phyloP scores from a whole-genome alignment of 2,113 vertebrate species.

The Sterrhoptilus dennistouni region DNA sequence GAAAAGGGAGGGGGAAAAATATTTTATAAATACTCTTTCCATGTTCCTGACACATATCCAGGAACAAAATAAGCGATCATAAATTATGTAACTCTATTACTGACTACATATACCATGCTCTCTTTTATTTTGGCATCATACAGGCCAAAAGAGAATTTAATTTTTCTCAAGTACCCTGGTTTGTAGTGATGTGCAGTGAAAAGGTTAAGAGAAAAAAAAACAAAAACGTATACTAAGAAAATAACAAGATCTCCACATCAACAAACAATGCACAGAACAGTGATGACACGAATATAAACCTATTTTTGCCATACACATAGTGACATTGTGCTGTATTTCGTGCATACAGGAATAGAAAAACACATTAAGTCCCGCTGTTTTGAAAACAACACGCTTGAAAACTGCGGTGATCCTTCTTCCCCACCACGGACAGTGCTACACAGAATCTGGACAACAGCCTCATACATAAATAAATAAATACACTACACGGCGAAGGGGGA shows the following conservation, averaged over 20 bases:
- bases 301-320: neutral
- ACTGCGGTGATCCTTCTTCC: neutral
- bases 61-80: slow-evolving; percentile 5
- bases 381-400: neutral
- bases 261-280: neutral
- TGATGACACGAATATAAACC: neutral
- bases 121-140: neutral
- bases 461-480: neutral
- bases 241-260: neutral
- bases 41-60: slow-evolving; percentile 18
- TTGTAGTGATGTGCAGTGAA: neutral
- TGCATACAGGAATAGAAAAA: neutral
- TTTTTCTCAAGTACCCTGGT: neutral
- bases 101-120: neutral
- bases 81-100: slow-evolving; percentile 64
- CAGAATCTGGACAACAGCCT: neutral
- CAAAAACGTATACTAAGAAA: neutral
- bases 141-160: neutral
- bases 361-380: neutral
- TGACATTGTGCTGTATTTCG: neutral
- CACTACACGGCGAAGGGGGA: neutral
- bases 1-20: neutral
- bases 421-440: neutral
- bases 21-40: slow-evolving; percentile 35
- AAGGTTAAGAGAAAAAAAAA: neutral